Conservation (phyloP, 1,140 invertebrate species). For the Hylaeus anthracinus region DNA sequence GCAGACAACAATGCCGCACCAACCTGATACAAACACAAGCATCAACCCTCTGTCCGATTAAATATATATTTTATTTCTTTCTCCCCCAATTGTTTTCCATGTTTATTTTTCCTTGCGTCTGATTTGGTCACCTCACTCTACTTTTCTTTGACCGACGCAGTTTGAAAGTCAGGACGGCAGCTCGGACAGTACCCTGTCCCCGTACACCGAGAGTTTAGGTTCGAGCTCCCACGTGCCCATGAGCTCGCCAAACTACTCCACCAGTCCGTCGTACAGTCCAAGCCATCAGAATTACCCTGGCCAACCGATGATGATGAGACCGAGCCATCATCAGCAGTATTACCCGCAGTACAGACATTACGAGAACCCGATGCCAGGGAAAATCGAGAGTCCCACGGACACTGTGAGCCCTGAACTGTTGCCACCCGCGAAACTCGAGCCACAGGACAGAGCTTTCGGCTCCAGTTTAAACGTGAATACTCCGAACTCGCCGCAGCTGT, state of each 20-base stretch:
- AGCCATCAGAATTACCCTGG: slow-evolving; percentile 54
- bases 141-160: slow-evolving; percentile 58
- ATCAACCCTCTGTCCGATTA: background rate
- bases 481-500: slow-evolving; percentile 68
- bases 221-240: slow-evolving; percentile 67
- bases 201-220: slow-evolving; percentile 72
- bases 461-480: slow-evolving; percentile 59
- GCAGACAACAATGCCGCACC: too few relatives aligned
- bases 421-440: slow-evolving; percentile 62
- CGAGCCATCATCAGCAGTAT: slow-evolving; percentile 33
- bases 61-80: slow-evolving; percentile 1
- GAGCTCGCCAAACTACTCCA: slow-evolving; percentile 72
- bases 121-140: slow-evolving; percentile 13
- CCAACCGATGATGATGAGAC: slow-evolving; percentile 45
- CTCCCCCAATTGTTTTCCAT: slow-evolving; percentile 12
- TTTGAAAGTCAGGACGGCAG: slow-evolving; percentile 74
- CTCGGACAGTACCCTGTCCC: slow-evolving; percentile 74
- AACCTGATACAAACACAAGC: too few relatives aligned
- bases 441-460: slow-evolving; percentile 78
- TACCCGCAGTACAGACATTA: slow-evolving; percentile 47
- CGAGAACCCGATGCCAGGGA: slow-evolving; percentile 34
- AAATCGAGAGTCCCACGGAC: slow-evolving; percentile 29
- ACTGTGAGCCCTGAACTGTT: slow-evolving; percentile 56
- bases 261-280: slow-evolving; percentile 72
- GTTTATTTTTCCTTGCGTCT: slow-evolving; percentile 14